A percentile compares a stretch with the other conserved stretches of the same genome.
Evolutionary conservation across 2,113 vertebrate genomes (phyloP).

Genomic region (Bubo scandiacus): DNA sequence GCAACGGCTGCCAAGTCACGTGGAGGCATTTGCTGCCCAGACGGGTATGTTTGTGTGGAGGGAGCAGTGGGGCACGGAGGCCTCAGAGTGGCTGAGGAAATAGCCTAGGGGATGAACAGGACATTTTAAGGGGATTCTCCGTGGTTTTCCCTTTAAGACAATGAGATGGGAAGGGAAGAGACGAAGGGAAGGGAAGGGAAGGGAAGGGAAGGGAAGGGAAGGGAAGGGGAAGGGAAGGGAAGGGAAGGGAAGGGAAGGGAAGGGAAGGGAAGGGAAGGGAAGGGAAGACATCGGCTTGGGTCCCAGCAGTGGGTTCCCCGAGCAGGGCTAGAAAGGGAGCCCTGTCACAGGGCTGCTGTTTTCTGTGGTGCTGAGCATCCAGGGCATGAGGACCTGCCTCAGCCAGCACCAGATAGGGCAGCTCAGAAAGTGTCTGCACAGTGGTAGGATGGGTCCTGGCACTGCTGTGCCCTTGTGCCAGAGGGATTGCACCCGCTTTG

Average conservation of each 20-base stretch:
- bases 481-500: rapidly evolving
- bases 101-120: background rate
- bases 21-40: background rate
- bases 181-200: no score
- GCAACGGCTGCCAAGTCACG: background rate
- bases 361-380: background rate
- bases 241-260: background rate
- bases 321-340: background rate
- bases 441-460: background rate
- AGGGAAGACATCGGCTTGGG: background rate
- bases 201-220: no score
- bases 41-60: background rate
- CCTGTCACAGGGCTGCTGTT: background rate
- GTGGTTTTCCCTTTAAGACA: background rate
- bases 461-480: background rate
- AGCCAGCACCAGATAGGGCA: background rate
- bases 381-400: rapidly evolving
- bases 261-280: background rate
- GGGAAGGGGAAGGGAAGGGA: background rate
- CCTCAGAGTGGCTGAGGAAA: background rate
- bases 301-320: background rate
- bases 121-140: background rate
- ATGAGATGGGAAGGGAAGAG: no score
- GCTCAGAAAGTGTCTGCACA: background rate
- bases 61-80: background rate